These are phyloP conservation scores for Antrozous pallidus DNA, from an alignment of 2,797 vertebrate species.

Conservation along the genomic window DNA sequence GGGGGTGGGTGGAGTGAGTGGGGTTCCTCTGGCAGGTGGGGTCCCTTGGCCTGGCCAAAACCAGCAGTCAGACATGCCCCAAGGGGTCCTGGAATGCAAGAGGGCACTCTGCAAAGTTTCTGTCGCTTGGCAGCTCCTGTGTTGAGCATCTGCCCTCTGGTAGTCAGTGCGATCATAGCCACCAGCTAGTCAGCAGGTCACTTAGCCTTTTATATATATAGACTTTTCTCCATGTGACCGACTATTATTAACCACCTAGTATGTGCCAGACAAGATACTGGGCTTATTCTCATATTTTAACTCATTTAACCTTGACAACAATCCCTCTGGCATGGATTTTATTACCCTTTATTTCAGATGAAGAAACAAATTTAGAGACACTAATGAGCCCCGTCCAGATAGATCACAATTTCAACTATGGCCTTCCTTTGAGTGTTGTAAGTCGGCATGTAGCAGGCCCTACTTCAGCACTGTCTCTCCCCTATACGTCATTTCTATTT, in stretches of 20 bases:
- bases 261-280: background rate
- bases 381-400: background rate
- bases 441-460: background rate
- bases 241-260: slow-evolving; percentile 20
- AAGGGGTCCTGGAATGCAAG: too few relatives aligned
- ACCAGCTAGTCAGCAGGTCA: too few relatives aligned
- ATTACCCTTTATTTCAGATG: background rate
- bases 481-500: background rate
- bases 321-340: background rate
- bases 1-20: too few relatives aligned
- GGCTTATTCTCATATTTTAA: background rate
- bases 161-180: too few relatives aligned
- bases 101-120: too few relatives aligned
- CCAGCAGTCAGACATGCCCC: too few relatives aligned
- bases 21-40: too few relatives aligned
- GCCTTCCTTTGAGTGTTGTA: background rate
- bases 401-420: background rate
- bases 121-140: too few relatives aligned
- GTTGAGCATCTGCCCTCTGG: too few relatives aligned
- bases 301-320: background rate
- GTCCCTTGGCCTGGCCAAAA: too few relatives aligned
- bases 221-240: background rate
- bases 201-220: too few relatives aligned
- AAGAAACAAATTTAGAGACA: slow-evolving; percentile 33
- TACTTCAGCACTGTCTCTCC: background rate